These are phyloP conservation scores for Portevinia maculata DNA, from an alignment of 2,888 invertebrate genomes.

Conservation along the genomic window DNA sequence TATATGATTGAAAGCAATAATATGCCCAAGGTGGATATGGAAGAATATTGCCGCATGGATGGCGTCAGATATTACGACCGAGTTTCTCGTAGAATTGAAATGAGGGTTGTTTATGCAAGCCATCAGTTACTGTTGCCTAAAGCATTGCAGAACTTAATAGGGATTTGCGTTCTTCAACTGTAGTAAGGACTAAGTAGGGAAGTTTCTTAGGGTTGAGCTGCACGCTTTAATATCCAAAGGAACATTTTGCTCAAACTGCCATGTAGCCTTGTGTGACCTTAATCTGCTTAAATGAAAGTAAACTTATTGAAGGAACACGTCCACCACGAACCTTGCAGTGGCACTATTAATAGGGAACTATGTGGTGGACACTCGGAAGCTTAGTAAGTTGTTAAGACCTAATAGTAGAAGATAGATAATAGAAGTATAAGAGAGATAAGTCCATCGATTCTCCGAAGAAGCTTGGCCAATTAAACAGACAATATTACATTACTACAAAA, in stretches of 20 bases:
- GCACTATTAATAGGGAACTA: too few relatives aligned
- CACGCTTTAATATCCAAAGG: neutral
- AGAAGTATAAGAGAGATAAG: too few relatives aligned
- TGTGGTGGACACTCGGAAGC: too few relatives aligned
- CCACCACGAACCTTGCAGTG: too few relatives aligned
- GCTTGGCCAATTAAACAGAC: too few relatives aligned
- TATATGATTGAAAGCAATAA: neutral
- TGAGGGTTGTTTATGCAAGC: neutral
- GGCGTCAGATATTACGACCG: neutral
- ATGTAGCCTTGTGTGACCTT: neutral
- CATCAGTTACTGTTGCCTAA: neutral
- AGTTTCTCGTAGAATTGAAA: constrained; percentile 8
- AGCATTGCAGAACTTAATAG: constrained; percentile 1
- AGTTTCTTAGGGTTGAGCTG: neutral
- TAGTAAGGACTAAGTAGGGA: neutral
- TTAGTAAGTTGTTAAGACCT: too few relatives aligned
- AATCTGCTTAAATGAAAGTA: neutral
- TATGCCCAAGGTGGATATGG: neutral
- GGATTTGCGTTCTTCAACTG: neutral
- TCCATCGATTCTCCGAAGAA: too few relatives aligned
- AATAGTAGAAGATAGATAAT: too few relatives aligned
- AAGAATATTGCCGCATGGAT: neutral
- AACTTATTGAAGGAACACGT: neutral
- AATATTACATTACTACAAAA: too few relatives aligned
- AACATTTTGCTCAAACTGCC: neutral